A percentile compares a stretch with the other conserved stretches of the same genome.
Conservation (phyloP, 53 echinoderm and acorn worm species). For the Zoroaster sp. region DNA sequence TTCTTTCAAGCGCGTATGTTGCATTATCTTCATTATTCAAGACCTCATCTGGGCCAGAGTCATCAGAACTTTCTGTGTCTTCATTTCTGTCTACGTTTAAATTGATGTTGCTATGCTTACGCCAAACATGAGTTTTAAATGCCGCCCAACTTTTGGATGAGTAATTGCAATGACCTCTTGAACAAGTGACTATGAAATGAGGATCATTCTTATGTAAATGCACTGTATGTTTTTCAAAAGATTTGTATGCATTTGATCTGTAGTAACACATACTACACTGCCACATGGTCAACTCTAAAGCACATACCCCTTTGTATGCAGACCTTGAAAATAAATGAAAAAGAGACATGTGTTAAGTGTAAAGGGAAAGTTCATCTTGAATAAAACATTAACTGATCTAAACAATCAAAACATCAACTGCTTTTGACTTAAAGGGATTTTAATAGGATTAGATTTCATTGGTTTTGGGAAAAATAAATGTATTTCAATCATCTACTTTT, state of each 20-base stretch:
- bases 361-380: not conserved
- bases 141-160: conserved; percentile 56
- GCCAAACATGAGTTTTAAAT: conserved; percentile 59
- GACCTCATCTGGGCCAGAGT: not conserved
- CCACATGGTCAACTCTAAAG: conserved; percentile 6
- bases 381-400: not conserved
- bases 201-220: conserved; percentile 51
- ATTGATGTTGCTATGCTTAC: conserved; percentile 32
- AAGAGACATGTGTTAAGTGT: not conserved
- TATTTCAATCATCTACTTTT: not conserved
- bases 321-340: not conserved
- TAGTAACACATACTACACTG: conserved; percentile 65
- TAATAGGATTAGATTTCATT: not conserved
- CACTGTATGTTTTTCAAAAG: not conserved
- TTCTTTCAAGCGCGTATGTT: not conserved
- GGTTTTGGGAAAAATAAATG: not conserved
- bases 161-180: conserved; percentile 45
- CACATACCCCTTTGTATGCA: not conserved
- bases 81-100: not conserved
- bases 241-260: conserved; percentile 26
- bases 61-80: not conserved
- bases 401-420: not conserved
- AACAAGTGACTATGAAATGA: conserved; percentile 57
- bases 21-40: not conserved
- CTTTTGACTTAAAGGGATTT: not conserved